Conservation (phyloP, 2,113 vertebrate genomes). For the Rhizomys pruinosus region DNA sequence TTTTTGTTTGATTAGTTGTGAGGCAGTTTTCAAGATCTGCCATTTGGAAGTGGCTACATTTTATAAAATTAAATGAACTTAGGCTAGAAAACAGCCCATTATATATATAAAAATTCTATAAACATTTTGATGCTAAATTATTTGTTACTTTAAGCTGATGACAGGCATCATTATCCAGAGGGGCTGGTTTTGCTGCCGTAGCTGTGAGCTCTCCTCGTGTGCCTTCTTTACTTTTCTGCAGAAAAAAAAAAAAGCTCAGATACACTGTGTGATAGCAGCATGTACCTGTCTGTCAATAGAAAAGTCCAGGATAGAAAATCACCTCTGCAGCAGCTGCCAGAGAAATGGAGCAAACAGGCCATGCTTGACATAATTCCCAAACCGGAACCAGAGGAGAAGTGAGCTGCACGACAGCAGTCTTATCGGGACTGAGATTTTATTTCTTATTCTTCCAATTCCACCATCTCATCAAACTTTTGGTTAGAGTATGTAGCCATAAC, state of each 20-base stretch:
- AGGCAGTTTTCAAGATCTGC: slow-evolving; percentile 53
- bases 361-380: slow-evolving; percentile 91
- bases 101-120: slow-evolving; percentile 69
- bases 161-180: slow-evolving; percentile 81
- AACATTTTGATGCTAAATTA: slow-evolving; percentile 74
- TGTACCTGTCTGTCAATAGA: slow-evolving; percentile 93
- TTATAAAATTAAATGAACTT: slow-evolving; percentile 79
- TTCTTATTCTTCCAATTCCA: slow-evolving; percentile 82
- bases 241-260: slow-evolving; percentile 80
- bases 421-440: slow-evolving; percentile 86
- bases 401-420: slow-evolving; percentile 85
- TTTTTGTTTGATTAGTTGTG: slow-evolving; percentile 41
- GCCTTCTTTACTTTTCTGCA: slow-evolving; percentile 87
- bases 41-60: slow-evolving; percentile 58
- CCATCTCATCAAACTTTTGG: slow-evolving; percentile 74
- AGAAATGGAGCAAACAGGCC: slow-evolving; percentile 88
- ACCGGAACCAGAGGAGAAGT: slow-evolving; percentile 85
- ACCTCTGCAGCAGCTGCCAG: slow-evolving; percentile 91
- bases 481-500: slow-evolving; percentile 80
- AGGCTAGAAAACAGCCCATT: slow-evolving; percentile 59
- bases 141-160: slow-evolving; percentile 79
- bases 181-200: slow-evolving; percentile 70
- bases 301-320: slow-evolving; percentile 87
- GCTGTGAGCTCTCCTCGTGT: slow-evolving; percentile 81
- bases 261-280: slow-evolving; percentile 85